phyloP scores from a whole-genome alignment of 2,113 vertebrate species.

The Polypterus senegalus region DNA sequence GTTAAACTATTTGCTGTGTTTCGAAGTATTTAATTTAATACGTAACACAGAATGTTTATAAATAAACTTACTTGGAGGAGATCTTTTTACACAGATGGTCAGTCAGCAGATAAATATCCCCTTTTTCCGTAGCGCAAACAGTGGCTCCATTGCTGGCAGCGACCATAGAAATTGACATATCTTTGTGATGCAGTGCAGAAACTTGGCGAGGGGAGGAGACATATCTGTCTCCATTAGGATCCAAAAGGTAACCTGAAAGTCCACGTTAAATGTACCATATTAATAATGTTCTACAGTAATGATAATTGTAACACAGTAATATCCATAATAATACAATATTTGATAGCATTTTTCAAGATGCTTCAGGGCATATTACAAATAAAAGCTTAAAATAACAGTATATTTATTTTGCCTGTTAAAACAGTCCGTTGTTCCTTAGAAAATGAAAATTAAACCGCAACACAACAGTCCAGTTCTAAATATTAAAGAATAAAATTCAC shows the following conservation, averaged over 20 bases:
- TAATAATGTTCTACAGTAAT: too few species aligned
- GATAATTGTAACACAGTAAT: background rate
- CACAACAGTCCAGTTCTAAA: too few species aligned
- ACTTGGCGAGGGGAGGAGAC: constrained; percentile 78
- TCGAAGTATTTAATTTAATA: too few species aligned
- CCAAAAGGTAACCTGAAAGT: constrained; percentile 71
- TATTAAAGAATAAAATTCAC: too few species aligned
- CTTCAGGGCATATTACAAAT: too few species aligned
- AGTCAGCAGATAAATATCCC: constrained; percentile 81
- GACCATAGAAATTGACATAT: constrained; percentile 64
- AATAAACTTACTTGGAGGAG: constrained; percentile 71
- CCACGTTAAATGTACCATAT: background rate
- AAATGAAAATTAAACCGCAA: too few species aligned
- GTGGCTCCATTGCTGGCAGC: constrained; percentile 84
- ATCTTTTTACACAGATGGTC: constrained; percentile 96
- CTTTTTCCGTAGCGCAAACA: constrained; percentile 81
- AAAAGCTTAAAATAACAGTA: too few species aligned
- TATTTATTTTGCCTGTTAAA: too few species aligned
- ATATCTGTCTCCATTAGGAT: constrained; percentile 87
- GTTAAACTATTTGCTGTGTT: too few species aligned
- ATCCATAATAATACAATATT: background rate
- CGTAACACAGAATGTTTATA: background rate
- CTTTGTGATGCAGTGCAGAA: constrained; percentile 84
- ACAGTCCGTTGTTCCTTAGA: too few species aligned
- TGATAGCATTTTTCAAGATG: too few species aligned